These are phyloP conservation scores for Diplogasteroides magnus DNA, from an alignment of 1,140 invertebrate species.

Conservation along the genomic window DNA sequence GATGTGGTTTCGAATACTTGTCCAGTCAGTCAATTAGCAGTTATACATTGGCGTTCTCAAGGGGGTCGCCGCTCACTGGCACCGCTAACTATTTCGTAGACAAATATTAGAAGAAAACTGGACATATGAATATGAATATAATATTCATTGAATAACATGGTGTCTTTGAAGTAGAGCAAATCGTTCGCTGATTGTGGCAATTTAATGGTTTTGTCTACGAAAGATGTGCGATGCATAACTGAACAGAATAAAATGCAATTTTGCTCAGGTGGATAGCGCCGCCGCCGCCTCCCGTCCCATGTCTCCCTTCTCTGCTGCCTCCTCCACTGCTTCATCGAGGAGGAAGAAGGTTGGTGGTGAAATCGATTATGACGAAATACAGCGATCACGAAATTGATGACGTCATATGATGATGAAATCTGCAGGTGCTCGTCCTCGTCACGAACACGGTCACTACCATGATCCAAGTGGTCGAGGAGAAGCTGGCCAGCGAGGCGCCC, in stretches of 20 bases:
- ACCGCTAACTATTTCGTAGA: too few relatives aligned
- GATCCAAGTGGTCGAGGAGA: slow-evolving; percentile 32
- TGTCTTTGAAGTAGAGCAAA: slow-evolving; percentile 94
- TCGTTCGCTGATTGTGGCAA: slow-evolving; percentile 99
- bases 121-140: too few relatives aligned
- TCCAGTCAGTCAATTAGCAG: too few relatives aligned
- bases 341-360: neutral
- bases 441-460: slow-evolving; percentile 32
- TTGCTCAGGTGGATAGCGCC: neutral
- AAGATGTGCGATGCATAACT: slow-evolving; percentile 15
- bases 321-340: neutral
- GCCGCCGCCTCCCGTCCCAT: neutral
- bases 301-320: neutral
- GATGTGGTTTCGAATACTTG: too few relatives aligned
- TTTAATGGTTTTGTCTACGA: slow-evolving; percentile 69
- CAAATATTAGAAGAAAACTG: too few relatives aligned
- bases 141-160: slow-evolving; percentile 79
- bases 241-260: slow-evolving; percentile 12
- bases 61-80: too few relatives aligned
- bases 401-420: too few relatives aligned
- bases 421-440: slow-evolving; percentile 28
- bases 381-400: neutral
- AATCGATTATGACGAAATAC: neutral
- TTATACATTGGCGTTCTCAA: too few relatives aligned
- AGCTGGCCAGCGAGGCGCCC: neutral